phyloP scores from a whole-genome alignment of 1,140 invertebrate species.

The Caligus rogercresseyi region DNA sequence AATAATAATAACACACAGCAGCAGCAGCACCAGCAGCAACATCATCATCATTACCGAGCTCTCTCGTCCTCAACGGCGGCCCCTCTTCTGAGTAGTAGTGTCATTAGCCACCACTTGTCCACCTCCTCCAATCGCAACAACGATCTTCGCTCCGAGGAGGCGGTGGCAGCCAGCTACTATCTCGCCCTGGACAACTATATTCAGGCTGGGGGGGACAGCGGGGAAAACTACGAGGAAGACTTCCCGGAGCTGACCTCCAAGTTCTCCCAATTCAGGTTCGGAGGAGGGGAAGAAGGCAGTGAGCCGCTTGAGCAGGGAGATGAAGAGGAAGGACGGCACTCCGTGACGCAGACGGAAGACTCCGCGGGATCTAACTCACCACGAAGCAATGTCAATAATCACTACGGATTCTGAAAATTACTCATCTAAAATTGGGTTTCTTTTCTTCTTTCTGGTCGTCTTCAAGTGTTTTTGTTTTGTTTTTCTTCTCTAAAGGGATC shows the following conservation, averaged over 20 bases:
- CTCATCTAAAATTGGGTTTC: too few relatives aligned
- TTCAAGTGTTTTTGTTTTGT: too few relatives aligned
- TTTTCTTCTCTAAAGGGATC: too few relatives aligned
- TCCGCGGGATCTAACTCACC: too few relatives aligned
- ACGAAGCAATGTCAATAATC: too few relatives aligned
- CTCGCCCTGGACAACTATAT: neutral
- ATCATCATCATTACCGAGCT: neutral
- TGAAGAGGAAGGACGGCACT: too few relatives aligned
- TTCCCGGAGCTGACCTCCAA: slow-evolving; percentile 3
- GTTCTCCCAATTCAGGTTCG: slow-evolving; percentile 3
- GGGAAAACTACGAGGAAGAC: neutral
- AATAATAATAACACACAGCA: neutral
- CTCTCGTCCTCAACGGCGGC: too few relatives aligned
- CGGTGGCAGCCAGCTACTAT: neutral
- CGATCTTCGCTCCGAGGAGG: neutral
- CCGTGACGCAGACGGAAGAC: too few relatives aligned
- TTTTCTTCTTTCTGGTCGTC: too few relatives aligned
- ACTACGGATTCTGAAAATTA: too few relatives aligned
- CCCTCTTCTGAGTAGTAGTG: neutral
- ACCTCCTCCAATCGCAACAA: neutral
- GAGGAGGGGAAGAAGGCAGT: neutral
- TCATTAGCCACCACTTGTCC: neutral
- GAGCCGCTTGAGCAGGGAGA: too few relatives aligned
- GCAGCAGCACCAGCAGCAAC: neutral
- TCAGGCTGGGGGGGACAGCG: neutral